Evolutionary conservation across 2,888 invertebrate genomes (phyloP), one percentile per base, ranked within the genome.

Genomic region (Eledone cirrhosa): DNA sequence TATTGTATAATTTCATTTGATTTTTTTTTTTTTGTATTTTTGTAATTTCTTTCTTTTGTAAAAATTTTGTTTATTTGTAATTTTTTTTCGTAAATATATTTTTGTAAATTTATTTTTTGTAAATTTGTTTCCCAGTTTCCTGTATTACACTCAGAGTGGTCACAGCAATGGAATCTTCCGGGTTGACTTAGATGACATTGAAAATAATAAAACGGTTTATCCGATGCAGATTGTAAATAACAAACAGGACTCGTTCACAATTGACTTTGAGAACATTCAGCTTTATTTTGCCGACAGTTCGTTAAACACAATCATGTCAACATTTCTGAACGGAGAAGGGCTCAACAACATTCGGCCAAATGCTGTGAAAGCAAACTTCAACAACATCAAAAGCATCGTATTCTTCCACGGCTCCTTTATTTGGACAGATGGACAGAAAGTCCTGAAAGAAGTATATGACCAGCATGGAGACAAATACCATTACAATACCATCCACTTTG

Each of bases 221-320:
- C 79, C 76, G 13, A 33, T 24, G 16, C 48, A 48, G 13, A 74
- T 79, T n/a, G 80, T 78, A 31, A 79, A 80, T 41, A 76, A 53
- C 75, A 91, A 93, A 0, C 92, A 94, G 85, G 91, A 96, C n/a
- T 94, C 95, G 0, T 96, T 97, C 87, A 94, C 95, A 0, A 94
- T 96, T 0, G 96, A 97, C 88, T 94, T 95, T 85, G 93, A 94
- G 0, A 95, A 95, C 88, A 95, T 96, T 87, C 93, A 95, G 80
- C 91, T 97, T 8, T 92, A 96, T 19, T 94, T 95, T 2, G 94
- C 96, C 0, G 94, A 94, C 88, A 93, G 94, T 80, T 92, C 92
- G 48, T 92, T 93, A 78, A 96, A 96, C 86, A 95, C 95, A 0
- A 94, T 97, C 4, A 92, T 95, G 83, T 94, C 95, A 0, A 94